A percentile compares a stretch with the other conserved stretches of the same genome.
Conservation (phyloP, 92 coral and sea anemone species). For the Scolanthus callimorphus region DNA sequence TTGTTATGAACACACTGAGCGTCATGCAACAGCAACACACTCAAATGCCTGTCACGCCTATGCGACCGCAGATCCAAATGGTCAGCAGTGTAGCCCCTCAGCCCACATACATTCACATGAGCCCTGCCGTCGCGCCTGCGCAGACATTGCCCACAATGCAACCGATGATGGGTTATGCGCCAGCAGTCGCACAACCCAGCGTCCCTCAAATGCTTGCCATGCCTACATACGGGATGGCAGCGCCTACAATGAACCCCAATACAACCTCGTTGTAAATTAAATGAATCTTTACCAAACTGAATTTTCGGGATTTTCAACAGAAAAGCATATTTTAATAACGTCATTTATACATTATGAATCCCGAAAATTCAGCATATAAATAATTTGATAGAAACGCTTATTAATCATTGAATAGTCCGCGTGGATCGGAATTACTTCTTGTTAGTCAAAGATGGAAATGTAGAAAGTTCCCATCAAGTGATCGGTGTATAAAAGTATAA, state of each 20-base stretch:
- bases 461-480: too few species aligned
- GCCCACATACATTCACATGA: slow-evolving; percentile 43
- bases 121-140: slow-evolving; percentile 22
- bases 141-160: neutral
- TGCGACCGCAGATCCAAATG: slow-evolving; percentile 53
- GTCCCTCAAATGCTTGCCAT: slow-evolving; percentile 49
- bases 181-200: slow-evolving; percentile 25
- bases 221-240: slow-evolving; percentile 16
- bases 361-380: too few species aligned
- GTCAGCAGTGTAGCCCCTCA: slow-evolving; percentile 51
- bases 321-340: too few species aligned
- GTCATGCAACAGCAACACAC: slow-evolving; percentile 33
- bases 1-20: slow-evolving; percentile 20
- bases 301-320: too few species aligned
- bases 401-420: too few species aligned
- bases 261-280: too few species aligned
- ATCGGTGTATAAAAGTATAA: too few species aligned
- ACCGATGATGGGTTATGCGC: slow-evolving; percentile 19
- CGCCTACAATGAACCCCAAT: neutral
- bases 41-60: slow-evolving; percentile 51
- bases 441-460: too few species aligned
- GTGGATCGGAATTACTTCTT: too few species aligned
- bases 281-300: too few species aligned
- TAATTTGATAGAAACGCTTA: too few species aligned
- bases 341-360: too few species aligned